These are phyloP conservation scores for Sycobia sp. DNA, from an alignment of 1,140 invertebrate species.

Conservation along the genomic window DNA sequence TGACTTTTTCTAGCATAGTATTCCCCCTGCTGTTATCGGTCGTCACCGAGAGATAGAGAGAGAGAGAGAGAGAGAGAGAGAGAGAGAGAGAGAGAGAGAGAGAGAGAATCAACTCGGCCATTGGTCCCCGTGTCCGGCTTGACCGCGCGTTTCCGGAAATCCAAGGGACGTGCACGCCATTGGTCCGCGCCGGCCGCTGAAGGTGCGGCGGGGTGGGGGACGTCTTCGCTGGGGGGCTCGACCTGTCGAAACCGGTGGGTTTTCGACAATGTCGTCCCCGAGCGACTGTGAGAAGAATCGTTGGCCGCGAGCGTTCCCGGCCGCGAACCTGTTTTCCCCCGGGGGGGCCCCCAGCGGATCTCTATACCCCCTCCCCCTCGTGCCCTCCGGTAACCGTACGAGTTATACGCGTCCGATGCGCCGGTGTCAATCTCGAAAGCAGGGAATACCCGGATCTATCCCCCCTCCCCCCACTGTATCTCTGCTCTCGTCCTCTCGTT, in stretches of 20 bases:
- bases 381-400: too few relatives aligned
- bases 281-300: constrained; percentile 62
- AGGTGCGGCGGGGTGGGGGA: constrained; percentile 28
- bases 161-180: constrained; percentile 11
- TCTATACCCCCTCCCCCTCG: too few relatives aligned
- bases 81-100: constrained; percentile 7
- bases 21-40: too few relatives aligned
- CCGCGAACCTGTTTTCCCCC: constrained; percentile 41
- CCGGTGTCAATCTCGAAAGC: background rate
- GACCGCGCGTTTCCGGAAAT: constrained; percentile 41
- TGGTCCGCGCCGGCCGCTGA: constrained; percentile 31
- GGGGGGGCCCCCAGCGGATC: constrained; percentile 42
- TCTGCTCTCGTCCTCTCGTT: background rate
- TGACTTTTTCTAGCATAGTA: too few relatives aligned
- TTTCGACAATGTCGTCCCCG: too few relatives aligned
- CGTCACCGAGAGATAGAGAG: background rate
- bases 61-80: constrained; percentile 2
- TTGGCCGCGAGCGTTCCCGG: constrained; percentile 43
- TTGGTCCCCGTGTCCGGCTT: too few relatives aligned
- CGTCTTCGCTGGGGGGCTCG: constrained; percentile 37
- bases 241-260: too few relatives aligned
- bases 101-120: too few relatives aligned
- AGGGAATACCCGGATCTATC: background rate
- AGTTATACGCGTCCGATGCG: too few relatives aligned
- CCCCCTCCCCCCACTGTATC: background rate